Conservation (phyloP, 2,113 vertebrate genomes). For the Salminus brasiliensis region DNA sequence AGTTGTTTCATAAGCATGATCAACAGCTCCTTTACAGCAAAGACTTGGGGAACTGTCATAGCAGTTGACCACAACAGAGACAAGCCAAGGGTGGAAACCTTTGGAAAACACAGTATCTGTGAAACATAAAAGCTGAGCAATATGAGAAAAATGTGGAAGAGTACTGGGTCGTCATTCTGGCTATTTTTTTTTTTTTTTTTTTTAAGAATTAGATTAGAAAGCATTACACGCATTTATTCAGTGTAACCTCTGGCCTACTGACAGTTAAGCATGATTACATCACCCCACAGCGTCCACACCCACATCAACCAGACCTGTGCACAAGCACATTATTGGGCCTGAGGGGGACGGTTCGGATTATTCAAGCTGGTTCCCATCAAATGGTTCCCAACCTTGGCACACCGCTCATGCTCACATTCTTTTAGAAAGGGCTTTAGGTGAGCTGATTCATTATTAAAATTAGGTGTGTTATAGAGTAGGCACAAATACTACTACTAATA, state of each 20-base stretch:
- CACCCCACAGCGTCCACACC: conserved; percentile 3
- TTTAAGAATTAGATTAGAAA: too few species aligned
- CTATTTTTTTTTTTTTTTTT: too few species aligned
- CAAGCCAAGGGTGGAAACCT: background rate
- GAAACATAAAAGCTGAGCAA: background rate
- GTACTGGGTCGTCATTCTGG: background rate
- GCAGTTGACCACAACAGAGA: background rate
- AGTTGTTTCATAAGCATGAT: background rate
- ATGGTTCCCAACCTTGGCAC: background rate
- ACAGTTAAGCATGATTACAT: background rate
- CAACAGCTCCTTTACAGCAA: background rate
- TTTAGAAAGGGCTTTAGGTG: too few species aligned
- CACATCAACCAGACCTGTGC: background rate
- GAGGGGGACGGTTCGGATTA: background rate
- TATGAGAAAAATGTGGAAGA: background rate
- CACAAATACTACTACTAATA: too few species aligned
- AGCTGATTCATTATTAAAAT: too few species aligned
- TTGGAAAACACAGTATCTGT: background rate
- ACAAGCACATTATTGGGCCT: background rate
- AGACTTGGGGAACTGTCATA: background rate
- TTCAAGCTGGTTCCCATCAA: background rate
- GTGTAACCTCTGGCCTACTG: background rate
- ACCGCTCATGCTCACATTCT: too few species aligned
- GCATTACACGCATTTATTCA: background rate
- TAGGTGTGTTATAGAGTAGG: too few species aligned